phyloP scores from a whole-genome alignment of 2,888 invertebrate species.

The Stenchaetothrips biformis region DNA sequence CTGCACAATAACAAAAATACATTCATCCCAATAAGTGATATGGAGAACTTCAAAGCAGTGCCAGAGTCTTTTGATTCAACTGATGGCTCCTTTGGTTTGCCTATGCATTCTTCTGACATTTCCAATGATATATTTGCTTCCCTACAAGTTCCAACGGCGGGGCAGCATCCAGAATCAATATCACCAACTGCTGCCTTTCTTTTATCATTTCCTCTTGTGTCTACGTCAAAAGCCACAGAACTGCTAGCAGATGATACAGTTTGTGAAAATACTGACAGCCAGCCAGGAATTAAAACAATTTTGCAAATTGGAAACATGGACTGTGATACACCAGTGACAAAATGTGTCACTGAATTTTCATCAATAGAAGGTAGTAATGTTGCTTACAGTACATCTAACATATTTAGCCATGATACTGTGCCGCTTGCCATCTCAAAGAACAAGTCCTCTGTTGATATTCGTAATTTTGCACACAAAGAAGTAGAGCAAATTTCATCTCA shows the following conservation, averaged over 20 bases:
- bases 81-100: neutral
- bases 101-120: conserved; percentile 46
- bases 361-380: neutral
- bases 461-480: no score
- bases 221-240: conserved; percentile 53
- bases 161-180: conserved; percentile 52
- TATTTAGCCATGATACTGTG: conserved; percentile 1
- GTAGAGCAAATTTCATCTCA: neutral
- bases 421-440: neutral
- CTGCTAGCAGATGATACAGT: conserved; percentile 53
- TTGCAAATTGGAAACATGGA: conserved; percentile 47
- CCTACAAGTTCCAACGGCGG: conserved; percentile 51
- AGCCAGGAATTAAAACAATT: conserved; percentile 45
- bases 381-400: neutral
- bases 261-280: conserved; percentile 48
- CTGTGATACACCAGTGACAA: neutral
- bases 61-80: neutral
- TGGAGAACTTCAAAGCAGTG: neutral
- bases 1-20: conserved; percentile 6
- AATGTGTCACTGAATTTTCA: conserved; percentile 11
- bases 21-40: neutral
- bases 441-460: neutral
- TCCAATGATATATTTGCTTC: conserved; percentile 58
- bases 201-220: conserved; percentile 69
- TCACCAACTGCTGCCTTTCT: conserved; percentile 74